Evolutionary conservation across 2,888 invertebrate genomes (phyloP), one percentile per base, ranked within the genome.

Genomic region (Rugalucina vietnamica): DNA sequence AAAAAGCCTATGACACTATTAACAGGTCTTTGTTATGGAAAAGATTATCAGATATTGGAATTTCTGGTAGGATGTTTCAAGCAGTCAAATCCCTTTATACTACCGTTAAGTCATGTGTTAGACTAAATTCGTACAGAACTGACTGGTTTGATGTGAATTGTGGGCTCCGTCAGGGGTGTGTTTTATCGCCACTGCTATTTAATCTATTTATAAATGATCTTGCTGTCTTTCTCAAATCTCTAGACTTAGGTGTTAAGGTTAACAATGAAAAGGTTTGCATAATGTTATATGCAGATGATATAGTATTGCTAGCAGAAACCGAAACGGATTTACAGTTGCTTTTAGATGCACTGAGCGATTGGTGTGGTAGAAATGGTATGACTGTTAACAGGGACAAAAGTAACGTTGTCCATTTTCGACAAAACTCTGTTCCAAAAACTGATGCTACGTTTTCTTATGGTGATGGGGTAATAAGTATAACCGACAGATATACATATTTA

Each of bases 1-100:
- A 76, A 34, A 78, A 78, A 27, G 74, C 73, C n/a, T 82, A 54
- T 39, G 82, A 82, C 32, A 32, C 57, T 14, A 43, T 82, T n/a
- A 43, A 82, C 29, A 70, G 82, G 37, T 1, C 18, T 36, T 18
- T 79, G 8, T 36, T 79, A 12, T 43, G 43, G 43, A 43, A 50
- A 2, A n/a, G 49, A 29, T 73, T 73, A 29, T 12, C 49, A 49
- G 75, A 54, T 36, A 54, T 21, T 39, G 75, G 75, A 18, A 75
- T 54, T 14, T 24, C 34, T 57, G 75, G 75, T 32, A 75, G 34
- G 34, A 75, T 75, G 75, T 34, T 54, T 75, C 24, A 14, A 32
- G 50, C 75, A 43, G n/a, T 75, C 24, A 50, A 57, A n/a, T 75
- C 75, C n/a, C 32, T 50, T 18, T 75, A 75, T 75, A 4, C 32